Conservation (phyloP, 2,888 invertebrate genomes). For the Eupithecia subumbrata region DNA sequence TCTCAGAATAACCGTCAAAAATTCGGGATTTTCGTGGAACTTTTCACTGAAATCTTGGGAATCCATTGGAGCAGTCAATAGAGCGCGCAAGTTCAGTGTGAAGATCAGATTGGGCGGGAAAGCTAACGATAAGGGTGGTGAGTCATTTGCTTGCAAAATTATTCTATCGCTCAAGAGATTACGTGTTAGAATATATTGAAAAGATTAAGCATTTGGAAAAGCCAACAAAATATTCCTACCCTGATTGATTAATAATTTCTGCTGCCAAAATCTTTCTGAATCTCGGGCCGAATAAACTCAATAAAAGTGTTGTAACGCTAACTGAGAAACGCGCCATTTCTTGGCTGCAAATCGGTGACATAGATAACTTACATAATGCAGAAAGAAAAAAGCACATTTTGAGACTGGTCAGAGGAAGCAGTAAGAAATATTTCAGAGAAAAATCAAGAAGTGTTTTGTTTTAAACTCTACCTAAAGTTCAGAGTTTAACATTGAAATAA, state of each 20-base stretch:
- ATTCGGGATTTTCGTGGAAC: slow-evolving; percentile 27
- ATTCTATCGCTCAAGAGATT: slow-evolving; percentile 10
- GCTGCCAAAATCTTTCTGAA: not conserved
- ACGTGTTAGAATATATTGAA: slow-evolving; percentile 6
- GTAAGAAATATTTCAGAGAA: not conserved
- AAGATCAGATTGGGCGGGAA: slow-evolving; percentile 47
- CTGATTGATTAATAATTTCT: not conserved
- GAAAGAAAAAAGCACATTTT: not conserved
- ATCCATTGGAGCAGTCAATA: slow-evolving; percentile 56
- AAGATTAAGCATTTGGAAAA: too few relatives aligned
- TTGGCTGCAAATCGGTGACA: not conserved
- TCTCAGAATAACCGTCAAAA: slow-evolving; percentile 18
- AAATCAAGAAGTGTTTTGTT: not conserved
- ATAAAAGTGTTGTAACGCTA: not conserved
- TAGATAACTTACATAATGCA: too few relatives aligned
- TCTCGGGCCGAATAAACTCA: not conserved
- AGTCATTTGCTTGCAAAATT: slow-evolving; percentile 33
- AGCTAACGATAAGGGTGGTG: slow-evolving; percentile 50
- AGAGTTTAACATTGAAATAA: not conserved
- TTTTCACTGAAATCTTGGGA: slow-evolving; percentile 51
- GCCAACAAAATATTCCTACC: too few relatives aligned
- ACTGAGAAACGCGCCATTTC: not conserved
- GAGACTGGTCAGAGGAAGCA: not conserved
- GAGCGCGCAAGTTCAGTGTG: slow-evolving; percentile 57
- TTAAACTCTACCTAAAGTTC: not conserved